These are phyloP conservation scores for Eumacrocentrus americanus DNA, from an alignment of 2,888 invertebrate genomes.

Conservation along the genomic window DNA sequence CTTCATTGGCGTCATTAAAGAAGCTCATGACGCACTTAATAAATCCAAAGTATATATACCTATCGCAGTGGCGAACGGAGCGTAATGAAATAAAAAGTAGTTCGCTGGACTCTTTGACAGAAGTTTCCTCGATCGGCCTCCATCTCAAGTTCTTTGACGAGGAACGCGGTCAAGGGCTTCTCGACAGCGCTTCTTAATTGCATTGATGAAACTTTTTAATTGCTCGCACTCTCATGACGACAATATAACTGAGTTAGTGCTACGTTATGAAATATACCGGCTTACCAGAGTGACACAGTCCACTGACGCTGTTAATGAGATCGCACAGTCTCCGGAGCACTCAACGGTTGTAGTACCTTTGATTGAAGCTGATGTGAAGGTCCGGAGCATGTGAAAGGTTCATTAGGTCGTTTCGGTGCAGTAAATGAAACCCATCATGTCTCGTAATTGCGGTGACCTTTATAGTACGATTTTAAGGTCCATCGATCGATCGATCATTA, in stretches of 20 bases:
- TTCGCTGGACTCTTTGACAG: background rate
- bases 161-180: slow-evolving; percentile 15
- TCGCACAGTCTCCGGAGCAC: background rate
- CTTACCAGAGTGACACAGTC: too few relatives aligned
- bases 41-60: background rate
- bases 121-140: background rate
- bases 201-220: slow-evolving; percentile 33
- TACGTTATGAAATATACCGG: background rate
- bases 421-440: too few relatives aligned
- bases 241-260: slow-evolving; percentile 20
- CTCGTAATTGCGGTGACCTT: too few relatives aligned
- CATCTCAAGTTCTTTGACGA: background rate
- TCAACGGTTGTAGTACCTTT: too few relatives aligned
- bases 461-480: too few relatives aligned
- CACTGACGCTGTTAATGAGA: background rate
- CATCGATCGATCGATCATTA: too few relatives aligned
- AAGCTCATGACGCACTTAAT: too few relatives aligned
- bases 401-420: too few relatives aligned
- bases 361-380: too few relatives aligned
- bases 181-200: slow-evolving; percentile 23
- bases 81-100: slow-evolving; percentile 6
- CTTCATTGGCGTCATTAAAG: too few relatives aligned
- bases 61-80: background rate
- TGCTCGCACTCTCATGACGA: slow-evolving; percentile 22
- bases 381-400: too few relatives aligned